Evolutionary conservation across 64 coral and sea anemone genomes (phyloP), one percentile per base, ranked within the genome.

Genomic region (Acropora tenuis): DNA sequence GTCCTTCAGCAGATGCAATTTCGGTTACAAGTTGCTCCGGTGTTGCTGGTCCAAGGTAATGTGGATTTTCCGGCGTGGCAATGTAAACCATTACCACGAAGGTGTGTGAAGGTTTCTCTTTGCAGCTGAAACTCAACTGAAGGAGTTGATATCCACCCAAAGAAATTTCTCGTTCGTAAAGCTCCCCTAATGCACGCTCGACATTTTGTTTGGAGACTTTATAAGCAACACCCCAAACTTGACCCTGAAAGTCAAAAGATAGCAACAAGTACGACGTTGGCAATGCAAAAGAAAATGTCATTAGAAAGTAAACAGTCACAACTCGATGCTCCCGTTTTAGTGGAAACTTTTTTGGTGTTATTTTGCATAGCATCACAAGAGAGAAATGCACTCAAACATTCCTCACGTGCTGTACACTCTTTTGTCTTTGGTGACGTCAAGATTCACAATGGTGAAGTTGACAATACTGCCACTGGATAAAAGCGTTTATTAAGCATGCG

Each of bases 191-290:
- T 0, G 83, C 95, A 6, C 48, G 84, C 3, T 97, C 82, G 20
- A 88, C 74, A 77, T 91, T 71, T 58, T 79, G 20, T 47, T 89
- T 87, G 1, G 92, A 72, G 2, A 97, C 76, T 88, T 91, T 94
- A 52, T 88, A 97, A 50, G 95, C 95, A 11, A 97, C 69, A 45
- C 95, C 95, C 95, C 95, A 97, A 6, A 97, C 95, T 59, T 77
- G 83, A 2, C 89, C 92, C 95, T 97, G 57, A 42, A 67, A 92
- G 80, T 59, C 41, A 43, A 89, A 78, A 6, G 68, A 83, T 45
- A 8, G 40, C 3, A 41, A 41, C 19, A 9, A 66, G 5, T 19
- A 9, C n/a, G 43, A 59, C 12, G 47, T 48, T 6, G n/a, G n/a
- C 1, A 55, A 47, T 52, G 78, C 17, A 57, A 13, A 80, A 57